Evolutionary conservation across 2,888 invertebrate species (phyloP).

Genomic region (Hofmannophila pseudospretella): DNA sequence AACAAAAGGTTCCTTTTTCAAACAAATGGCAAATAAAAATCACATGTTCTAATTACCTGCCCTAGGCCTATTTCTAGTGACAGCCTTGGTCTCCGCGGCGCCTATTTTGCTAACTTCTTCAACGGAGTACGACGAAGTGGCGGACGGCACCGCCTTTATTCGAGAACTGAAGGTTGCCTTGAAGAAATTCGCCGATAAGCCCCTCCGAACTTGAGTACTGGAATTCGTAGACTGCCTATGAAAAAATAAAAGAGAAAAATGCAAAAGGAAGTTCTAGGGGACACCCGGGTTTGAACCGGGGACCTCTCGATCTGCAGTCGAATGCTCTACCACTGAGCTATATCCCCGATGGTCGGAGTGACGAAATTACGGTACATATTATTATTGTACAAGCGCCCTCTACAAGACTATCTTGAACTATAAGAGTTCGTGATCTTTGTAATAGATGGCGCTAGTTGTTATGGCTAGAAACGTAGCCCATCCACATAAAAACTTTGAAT

Average conservation of each 20-base stretch:
- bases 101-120: constrained; percentile 69
- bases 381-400: constrained; percentile 26
- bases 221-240: constrained; percentile 36
- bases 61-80: constrained; percentile 68
- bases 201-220: constrained; percentile 31
- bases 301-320: constrained; percentile 77
- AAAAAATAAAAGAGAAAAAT: constrained; percentile 20
- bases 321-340: constrained; percentile 77
- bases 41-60: too few species aligned
- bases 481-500: too few species aligned
- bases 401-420: constrained; percentile 9
- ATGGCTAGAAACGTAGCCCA: too few species aligned
- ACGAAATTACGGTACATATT: constrained; percentile 30
- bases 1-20: too few species aligned
- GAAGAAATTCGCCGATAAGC: constrained; percentile 64
- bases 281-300: constrained; percentile 77
- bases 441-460: constrained; percentile 11
- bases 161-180: constrained; percentile 69
- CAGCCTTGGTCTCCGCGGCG: constrained; percentile 71
- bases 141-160: constrained; percentile 61
- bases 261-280: constrained; percentile 39
- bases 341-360: constrained; percentile 37
- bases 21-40: too few species aligned
- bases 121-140: constrained; percentile 33
- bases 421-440: background rate